These are phyloP conservation scores for Melanocharis versteri DNA, from an alignment of 2,113 vertebrate genomes.

Conservation along the genomic window DNA sequence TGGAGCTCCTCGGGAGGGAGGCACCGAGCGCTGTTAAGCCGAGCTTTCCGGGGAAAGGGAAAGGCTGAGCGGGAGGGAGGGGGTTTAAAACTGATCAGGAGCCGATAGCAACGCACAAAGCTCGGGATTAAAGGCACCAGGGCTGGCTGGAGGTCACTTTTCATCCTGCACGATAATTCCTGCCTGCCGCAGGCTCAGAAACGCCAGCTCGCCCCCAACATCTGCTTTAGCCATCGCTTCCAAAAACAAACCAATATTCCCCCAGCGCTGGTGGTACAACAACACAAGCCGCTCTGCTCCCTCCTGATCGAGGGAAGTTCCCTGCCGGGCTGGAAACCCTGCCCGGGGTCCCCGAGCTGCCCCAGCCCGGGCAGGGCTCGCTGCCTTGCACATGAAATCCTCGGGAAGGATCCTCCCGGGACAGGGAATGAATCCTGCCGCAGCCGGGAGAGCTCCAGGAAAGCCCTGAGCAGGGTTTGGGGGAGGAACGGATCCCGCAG, in stretches of 20 bases:
- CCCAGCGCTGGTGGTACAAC: conserved; percentile 58
- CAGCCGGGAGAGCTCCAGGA: not conserved
- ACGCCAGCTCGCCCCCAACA: conserved; percentile 52
- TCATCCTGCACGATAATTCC: conserved; percentile 23
- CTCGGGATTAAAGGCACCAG: not conserved
- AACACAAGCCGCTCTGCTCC: conserved; percentile 36
- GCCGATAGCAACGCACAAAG: not conserved
- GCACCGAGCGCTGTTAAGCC: not conserved
- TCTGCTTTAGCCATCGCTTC: conserved; percentile 74
- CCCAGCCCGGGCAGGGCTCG: not conserved
- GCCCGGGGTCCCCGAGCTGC: not conserved
- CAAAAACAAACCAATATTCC: conserved; percentile 73
- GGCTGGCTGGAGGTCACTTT: conserved; percentile 33
- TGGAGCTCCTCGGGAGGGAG: not conserved
- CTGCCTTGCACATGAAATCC: not conserved
- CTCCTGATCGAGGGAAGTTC: conserved; percentile 35
- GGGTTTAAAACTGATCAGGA: not conserved
- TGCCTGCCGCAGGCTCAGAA: conserved; percentile 50
- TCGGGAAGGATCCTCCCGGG: not conserved
- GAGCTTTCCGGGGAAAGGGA: not conserved
- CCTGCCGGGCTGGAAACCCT: conserved; percentile 14
- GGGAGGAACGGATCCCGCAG: not conserved
- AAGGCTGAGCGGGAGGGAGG: not conserved
- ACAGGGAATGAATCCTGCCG: not conserved
- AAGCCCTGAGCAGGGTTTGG: not conserved